Conservation (phyloP, 2,888 invertebrate species). For the Scaeva pyrastri region DNA sequence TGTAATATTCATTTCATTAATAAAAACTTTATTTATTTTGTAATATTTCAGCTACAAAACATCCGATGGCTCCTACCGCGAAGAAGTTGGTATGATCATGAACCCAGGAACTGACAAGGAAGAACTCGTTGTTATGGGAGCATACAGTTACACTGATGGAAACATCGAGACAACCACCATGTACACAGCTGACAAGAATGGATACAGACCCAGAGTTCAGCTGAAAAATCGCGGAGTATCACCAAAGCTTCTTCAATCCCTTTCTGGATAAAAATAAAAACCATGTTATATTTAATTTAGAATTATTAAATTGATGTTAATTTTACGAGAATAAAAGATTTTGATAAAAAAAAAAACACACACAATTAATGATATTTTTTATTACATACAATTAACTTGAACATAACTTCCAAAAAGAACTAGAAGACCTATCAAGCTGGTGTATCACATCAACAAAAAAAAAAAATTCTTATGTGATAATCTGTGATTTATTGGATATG, state of each 20-base stretch:
- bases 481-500: conserved; percentile 6
- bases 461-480: not conserved
- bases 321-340: conserved; percentile 19
- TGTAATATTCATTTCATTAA: not conserved
- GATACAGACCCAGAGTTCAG: conserved; percentile 81
- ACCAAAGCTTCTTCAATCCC: conserved; percentile 74
- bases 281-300: not conserved
- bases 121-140: conserved; percentile 82
- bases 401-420: not conserved
- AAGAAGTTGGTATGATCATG: conserved; percentile 82
- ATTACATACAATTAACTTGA: not conserved
- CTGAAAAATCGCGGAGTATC: conserved; percentile 81
- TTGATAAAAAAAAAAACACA: not conserved
- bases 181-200: conserved; percentile 84
- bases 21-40: not conserved
- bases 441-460: not conserved
- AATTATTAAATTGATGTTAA: conserved; percentile 30
- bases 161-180: conserved; percentile 81
- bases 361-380: not conserved
- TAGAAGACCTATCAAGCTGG: not conserved
- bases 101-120: conserved; percentile 82
- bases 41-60: conserved; percentile 78
- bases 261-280: conserved; percentile 76
- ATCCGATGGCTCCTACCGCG: conserved; percentile 82
- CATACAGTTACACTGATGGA: conserved; percentile 80